Evolutionary conservation across 2,888 invertebrate genomes (phyloP).

Genomic region (Suillia variegata): DNA sequence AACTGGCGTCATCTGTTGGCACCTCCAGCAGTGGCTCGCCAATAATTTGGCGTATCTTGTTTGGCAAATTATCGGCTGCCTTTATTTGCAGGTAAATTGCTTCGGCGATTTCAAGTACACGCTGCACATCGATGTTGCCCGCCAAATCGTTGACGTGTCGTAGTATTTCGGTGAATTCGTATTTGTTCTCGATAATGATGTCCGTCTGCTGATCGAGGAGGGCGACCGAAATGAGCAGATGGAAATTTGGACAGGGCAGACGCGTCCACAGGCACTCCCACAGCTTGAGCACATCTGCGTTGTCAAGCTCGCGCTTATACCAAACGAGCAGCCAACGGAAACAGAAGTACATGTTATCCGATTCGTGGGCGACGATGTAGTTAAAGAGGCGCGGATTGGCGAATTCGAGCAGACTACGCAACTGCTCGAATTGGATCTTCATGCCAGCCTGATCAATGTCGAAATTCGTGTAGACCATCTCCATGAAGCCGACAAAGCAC

Average conservation of each 20-base stretch:
- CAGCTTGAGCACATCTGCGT: slow-evolving; percentile 83
- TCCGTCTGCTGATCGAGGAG: slow-evolving; percentile 89
- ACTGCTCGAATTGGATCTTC: slow-evolving; percentile 87
- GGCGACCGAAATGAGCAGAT: slow-evolving; percentile 89
- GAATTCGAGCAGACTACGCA: slow-evolving; percentile 80
- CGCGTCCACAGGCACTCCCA: slow-evolving; percentile 98
- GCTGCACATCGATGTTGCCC: slow-evolving; percentile 81
- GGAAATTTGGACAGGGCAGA: slow-evolving; percentile 92
- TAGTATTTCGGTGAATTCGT: slow-evolving; percentile 94
- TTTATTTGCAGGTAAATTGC: slow-evolving; percentile 89
- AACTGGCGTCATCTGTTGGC: slow-evolving; percentile 23
- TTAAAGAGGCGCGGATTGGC: slow-evolving; percentile 83
- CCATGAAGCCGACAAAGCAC: slow-evolving; percentile 99
- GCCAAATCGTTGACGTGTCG: slow-evolving; percentile 97
- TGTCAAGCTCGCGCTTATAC: slow-evolving; percentile 93
- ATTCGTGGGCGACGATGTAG: slow-evolving; percentile 71
- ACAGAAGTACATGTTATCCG: slow-evolving; percentile 97
- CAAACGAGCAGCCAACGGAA: slow-evolving; percentile 97
- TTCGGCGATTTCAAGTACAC: slow-evolving; percentile 85
- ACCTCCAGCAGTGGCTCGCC: slow-evolving; percentile 63
- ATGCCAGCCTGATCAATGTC: slow-evolving; percentile 97
- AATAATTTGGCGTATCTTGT: slow-evolving; percentile 73
- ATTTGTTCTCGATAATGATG: slow-evolving; percentile 86
- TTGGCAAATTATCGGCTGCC: slow-evolving; percentile 72
- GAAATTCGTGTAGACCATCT: slow-evolving; percentile 89